These are phyloP conservation scores for Ciconia stormi DNA, from an alignment of 2,113 vertebrate genomes.

Conservation along the genomic window DNA sequence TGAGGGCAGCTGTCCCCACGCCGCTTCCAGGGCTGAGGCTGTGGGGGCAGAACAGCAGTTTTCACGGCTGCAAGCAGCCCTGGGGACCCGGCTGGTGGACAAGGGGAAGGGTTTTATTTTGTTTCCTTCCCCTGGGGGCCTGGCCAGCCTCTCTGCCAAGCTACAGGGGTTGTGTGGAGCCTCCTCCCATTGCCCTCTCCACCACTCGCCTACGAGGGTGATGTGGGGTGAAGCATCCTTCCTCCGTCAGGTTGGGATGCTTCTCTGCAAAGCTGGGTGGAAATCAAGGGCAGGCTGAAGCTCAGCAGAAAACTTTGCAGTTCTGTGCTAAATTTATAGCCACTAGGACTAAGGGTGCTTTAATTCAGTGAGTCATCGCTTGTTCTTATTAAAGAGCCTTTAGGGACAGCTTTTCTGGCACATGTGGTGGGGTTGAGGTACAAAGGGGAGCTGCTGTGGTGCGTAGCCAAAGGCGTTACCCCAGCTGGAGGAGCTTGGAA, in stretches of 20 bases:
- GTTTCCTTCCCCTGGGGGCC: neutral
- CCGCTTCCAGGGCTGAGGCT: neutral
- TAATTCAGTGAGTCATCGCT: neutral
- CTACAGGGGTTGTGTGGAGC: rapidly evolving
- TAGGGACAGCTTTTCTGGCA: slow-evolving; percentile 16
- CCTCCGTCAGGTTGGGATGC: rapidly evolving
- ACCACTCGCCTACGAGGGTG: rapidly evolving
- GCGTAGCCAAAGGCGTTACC: neutral
- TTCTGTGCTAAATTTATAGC: slow-evolving; percentile 17
- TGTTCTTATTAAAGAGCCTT: neutral
- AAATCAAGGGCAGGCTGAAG: neutral
- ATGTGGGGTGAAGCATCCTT: neutral
- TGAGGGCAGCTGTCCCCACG: rapidly evolving
- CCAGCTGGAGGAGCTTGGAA: neutral
- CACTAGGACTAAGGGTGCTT: neutral
- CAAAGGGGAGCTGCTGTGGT: neutral
- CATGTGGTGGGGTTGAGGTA: rapidly evolving
- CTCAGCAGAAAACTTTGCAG: neutral
- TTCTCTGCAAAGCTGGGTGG: neutral
- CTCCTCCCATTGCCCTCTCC: neutral
- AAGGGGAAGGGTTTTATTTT: neutral
- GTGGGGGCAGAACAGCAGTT: neutral
- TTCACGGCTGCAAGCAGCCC: neutral
- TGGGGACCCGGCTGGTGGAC: neutral
- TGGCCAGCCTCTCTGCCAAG: neutral